Evolutionary conservation across 2,113 vertebrate genomes (phyloP), one percentile per base, ranked within the genome.

Genomic region (Phaethornis superciliosus): DNA sequence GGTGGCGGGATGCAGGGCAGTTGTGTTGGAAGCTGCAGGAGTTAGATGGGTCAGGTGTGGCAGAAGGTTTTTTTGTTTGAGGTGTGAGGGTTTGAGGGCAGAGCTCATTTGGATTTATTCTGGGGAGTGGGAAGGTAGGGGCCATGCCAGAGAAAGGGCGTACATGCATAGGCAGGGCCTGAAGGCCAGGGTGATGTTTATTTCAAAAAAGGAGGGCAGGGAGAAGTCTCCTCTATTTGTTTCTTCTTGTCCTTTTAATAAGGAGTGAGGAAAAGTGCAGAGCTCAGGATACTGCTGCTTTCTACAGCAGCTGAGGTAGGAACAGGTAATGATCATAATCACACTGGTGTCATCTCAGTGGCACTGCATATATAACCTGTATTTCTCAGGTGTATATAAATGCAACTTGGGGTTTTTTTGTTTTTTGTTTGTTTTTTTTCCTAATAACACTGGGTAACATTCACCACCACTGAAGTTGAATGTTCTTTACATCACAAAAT

Each of bases 1-100:
- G 10, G 27, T 35, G 40, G 28, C 6, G 13, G 17, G 4, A 4
- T 8, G 33, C 60, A 52, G 69, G 44, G 55, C 16, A 59, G 21
- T 12, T 37, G 54, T 64, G 32, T 49, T 84, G 77, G 46, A 64
- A 87, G 77, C 71, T 89, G 77, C 26, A 17, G 75, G 35, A 46
- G 0, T 2, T 3, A 76, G n/a, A 7, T 7, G 19, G 1, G 2
- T 35, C 5, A 12, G 16, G n/a, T 1, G 3, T 65, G 60, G 27
- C 60, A 69, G 52, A 26, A 10, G 28, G 37, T 9, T 16, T 68
- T 40, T 64, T 46, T 81, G 8, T 62, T 33, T 16, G 44, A 64
- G 21, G 7, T 6, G 3, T 19, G 6, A 37, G 13, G 55, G 46
- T 88, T 32, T 54, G 42, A 44, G 13, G 24, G 42, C 44, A 42